Evolutionary conservation across 2,797 vertebrate genomes (phyloP).

Genomic region (Bryconaethiops microstoma): DNA sequence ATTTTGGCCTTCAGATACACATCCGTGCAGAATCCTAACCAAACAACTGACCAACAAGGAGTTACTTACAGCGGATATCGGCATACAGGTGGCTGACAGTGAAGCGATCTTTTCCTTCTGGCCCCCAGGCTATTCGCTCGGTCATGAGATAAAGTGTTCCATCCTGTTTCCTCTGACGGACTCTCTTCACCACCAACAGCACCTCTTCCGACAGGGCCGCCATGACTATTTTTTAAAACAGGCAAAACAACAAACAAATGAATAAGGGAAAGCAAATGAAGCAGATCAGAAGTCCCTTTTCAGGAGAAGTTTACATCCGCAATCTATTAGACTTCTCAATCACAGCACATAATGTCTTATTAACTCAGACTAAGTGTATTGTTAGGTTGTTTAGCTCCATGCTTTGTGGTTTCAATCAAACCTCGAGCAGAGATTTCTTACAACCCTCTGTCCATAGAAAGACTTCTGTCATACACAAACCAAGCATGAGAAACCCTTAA

Average conservation of each 20-base stretch:
- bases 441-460: too few relatives aligned
- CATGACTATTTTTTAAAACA: slow-evolving; percentile 74
- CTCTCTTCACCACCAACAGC: slow-evolving; percentile 93
- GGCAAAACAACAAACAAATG: neutral
- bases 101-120: slow-evolving; percentile 97
- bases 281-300: too few relatives aligned
- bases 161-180: slow-evolving; percentile 97
- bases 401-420: too few relatives aligned
- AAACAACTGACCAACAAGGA: neutral
- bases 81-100: slow-evolving; percentile 95
- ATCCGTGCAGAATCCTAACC: neutral
- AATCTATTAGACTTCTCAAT: too few relatives aligned
- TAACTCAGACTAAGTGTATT: too few relatives aligned
- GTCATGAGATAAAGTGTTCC: slow-evolving; percentile 98
- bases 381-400: too few relatives aligned
- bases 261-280: neutral
- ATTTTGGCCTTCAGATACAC: neutral
- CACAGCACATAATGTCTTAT: too few relatives aligned
- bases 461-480: too few relatives aligned
- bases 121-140: slow-evolving; percentile 95
- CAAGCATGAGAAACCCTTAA: too few relatives aligned
- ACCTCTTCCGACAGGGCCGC: slow-evolving; percentile 97
- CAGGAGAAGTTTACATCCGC: too few relatives aligned
- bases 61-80: slow-evolving; percentile 95
- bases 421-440: too few relatives aligned